phyloP scores from a whole-genome alignment of 1,140 invertebrate genomes.

The Dinoponera quadriceps region DNA sequence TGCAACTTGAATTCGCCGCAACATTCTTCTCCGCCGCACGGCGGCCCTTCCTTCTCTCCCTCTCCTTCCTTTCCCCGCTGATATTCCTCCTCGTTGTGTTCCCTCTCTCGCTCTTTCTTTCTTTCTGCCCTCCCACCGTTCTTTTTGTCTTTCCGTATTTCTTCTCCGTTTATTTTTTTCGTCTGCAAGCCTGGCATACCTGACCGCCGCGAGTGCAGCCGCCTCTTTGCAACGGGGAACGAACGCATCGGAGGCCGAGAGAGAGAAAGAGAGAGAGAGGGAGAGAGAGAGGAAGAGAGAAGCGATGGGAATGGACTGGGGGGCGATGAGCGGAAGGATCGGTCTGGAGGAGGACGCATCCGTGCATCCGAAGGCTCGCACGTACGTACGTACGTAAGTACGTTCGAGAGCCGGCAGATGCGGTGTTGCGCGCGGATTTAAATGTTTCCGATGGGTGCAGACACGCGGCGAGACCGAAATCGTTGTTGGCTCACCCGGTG shows the following conservation, averaged over 20 bases:
- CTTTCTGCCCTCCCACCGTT: slow-evolving; percentile 46
- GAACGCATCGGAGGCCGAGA: slow-evolving; percentile 62
- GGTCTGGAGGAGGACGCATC: background rate
- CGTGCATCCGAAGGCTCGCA: slow-evolving; percentile 44
- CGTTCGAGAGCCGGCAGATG: slow-evolving; percentile 50
- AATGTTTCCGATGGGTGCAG: too few relatives aligned
- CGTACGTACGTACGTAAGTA: slow-evolving; percentile 8
- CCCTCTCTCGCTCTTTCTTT: slow-evolving; percentile 40
- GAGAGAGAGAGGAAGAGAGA: slow-evolving; percentile 59
- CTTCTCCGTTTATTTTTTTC: slow-evolving; percentile 78
- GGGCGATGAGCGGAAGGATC: background rate
- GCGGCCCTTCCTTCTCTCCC: slow-evolving; percentile 31
- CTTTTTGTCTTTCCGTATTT: slow-evolving; percentile 77
- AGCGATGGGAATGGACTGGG: slow-evolving; percentile 24
- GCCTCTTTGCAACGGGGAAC: slow-evolving; percentile 56
- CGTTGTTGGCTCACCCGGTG: too few relatives aligned
- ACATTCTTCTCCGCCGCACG: too few relatives aligned
- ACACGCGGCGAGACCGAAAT: too few relatives aligned
- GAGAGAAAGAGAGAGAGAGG: slow-evolving; percentile 54
- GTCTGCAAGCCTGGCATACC: slow-evolving; percentile 82
- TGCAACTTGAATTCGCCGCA: slow-evolving; percentile 6
- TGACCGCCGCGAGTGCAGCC: slow-evolving; percentile 82
- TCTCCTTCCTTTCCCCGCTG: slow-evolving; percentile 33
- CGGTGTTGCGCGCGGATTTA: slow-evolving; percentile 29
- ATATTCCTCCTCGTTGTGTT: slow-evolving; percentile 27